phyloP scores from a whole-genome alignment of 1,140 invertebrate species.

The Caenorhabditis briggsae region DNA sequence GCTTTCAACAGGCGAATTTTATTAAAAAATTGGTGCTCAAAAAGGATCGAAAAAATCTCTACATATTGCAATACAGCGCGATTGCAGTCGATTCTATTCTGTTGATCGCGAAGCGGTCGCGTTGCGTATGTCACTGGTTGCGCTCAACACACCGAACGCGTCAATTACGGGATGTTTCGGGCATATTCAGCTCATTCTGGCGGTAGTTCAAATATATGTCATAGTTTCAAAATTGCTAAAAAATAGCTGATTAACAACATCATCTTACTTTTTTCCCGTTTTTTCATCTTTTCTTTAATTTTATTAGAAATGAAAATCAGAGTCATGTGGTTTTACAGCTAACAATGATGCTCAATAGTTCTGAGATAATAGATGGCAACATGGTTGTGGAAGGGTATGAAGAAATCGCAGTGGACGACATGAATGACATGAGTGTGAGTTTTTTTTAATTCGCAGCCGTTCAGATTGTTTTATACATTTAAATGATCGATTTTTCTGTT shows the following conservation, averaged over 20 bases:
- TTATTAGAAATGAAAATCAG: too few relatives aligned
- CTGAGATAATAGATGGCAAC: constrained; percentile 46
- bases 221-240: neutral
- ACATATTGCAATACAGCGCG: neutral
- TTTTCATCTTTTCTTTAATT: too few relatives aligned
- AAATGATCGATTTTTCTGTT: neutral
- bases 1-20: too few relatives aligned
- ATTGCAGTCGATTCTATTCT: neutral
- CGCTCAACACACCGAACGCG: constrained; percentile 40
- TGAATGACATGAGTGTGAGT: constrained; percentile 44
- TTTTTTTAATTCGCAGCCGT: neutral
- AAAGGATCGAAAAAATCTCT: constrained; percentile 1
- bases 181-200: constrained; percentile 44
- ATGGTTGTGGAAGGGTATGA: constrained; percentile 55
- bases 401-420: constrained; percentile 49
- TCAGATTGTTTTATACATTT: neutral
- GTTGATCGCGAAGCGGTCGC: constrained; percentile 6
- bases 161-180: constrained; percentile 47
- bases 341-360: neutral
- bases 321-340: too few relatives aligned
- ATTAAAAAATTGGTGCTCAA: neutral
- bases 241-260: neutral
- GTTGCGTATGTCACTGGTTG: neutral
- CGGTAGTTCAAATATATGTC: neutral
- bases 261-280: neutral